Evolutionary conservation across 1,140 invertebrate genomes (phyloP).

Genomic region (Diachasma alloeum): DNA sequence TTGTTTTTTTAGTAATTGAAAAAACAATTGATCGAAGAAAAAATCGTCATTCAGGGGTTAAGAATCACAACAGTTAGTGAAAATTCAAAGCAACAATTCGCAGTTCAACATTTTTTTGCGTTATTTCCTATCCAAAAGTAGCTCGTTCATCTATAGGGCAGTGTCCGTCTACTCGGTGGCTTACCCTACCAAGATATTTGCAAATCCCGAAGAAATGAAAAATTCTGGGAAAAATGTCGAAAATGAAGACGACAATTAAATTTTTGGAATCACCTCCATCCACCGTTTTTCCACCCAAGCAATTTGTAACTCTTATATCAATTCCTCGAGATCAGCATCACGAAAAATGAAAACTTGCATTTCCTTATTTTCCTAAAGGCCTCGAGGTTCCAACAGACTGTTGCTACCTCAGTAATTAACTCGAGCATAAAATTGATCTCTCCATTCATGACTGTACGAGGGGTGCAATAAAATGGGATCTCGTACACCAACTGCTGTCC

Average conservation of each 20-base stretch:
- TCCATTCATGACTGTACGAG: slow-evolving; percentile 10
- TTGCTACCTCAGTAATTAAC: not conserved
- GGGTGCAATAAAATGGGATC: slow-evolving; percentile 17
- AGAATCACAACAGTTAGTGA: no score
- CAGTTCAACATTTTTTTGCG: no score
- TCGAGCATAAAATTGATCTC: not conserved
- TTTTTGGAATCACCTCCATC: not conserved
- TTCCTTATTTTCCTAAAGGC: not conserved
- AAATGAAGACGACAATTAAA: not conserved
- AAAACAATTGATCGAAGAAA: no score
- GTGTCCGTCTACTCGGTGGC: no score
- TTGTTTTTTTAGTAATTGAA: no score
- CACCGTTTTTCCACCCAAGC: not conserved
- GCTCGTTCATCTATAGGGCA: no score
- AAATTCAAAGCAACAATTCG: no score
- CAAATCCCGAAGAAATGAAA: no score
- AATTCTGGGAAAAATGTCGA: no score
- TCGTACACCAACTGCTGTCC: not conserved
- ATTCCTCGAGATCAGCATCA: not conserved
- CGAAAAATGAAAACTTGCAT: not conserved
- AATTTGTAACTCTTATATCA: not conserved
- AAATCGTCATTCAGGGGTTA: no score
- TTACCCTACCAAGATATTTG: no score
- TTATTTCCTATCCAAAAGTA: no score
- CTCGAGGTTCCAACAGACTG: not conserved